phyloP scores from a whole-genome alignment of 2,113 vertebrate genomes.

The Psittacula cyanocephala region DNA sequence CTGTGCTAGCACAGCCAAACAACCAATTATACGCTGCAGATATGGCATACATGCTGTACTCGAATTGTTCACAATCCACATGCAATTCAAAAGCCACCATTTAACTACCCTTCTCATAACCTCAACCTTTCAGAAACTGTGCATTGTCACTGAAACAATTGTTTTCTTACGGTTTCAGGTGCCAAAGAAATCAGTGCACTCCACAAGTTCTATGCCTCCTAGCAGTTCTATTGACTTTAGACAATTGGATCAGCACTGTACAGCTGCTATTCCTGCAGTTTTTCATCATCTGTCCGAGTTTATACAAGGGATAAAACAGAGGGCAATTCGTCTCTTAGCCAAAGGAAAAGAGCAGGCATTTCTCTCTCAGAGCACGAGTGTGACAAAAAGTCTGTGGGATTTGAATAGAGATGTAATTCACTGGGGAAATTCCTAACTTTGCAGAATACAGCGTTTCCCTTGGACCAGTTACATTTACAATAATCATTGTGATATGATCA shows the following conservation, averaged over 20 bases:
- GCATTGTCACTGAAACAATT: background rate
- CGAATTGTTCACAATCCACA: background rate
- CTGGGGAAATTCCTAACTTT: background rate
- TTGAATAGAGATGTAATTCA: background rate
- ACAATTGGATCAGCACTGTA: background rate
- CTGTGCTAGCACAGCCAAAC: background rate
- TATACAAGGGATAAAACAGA: conserved; percentile 7
- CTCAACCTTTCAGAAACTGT: background rate
- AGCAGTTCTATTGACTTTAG: background rate
- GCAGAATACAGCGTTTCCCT: background rate
- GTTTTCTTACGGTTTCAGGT: background rate
- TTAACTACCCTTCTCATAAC: background rate
- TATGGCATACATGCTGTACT: background rate
- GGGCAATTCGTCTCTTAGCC: background rate
- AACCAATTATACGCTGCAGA: background rate
- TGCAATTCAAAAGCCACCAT: background rate
- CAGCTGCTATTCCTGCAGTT: background rate
- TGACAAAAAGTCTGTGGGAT: background rate
- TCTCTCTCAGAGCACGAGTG: background rate
- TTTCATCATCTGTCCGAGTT: conserved; percentile 39
- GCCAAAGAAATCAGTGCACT: background rate
- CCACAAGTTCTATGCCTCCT: background rate
- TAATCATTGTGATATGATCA: background rate
- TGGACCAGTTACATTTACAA: background rate
- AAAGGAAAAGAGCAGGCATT: background rate